Conservation (phyloP, 2,888 invertebrate genomes). For the Nycteola revayana region DNA sequence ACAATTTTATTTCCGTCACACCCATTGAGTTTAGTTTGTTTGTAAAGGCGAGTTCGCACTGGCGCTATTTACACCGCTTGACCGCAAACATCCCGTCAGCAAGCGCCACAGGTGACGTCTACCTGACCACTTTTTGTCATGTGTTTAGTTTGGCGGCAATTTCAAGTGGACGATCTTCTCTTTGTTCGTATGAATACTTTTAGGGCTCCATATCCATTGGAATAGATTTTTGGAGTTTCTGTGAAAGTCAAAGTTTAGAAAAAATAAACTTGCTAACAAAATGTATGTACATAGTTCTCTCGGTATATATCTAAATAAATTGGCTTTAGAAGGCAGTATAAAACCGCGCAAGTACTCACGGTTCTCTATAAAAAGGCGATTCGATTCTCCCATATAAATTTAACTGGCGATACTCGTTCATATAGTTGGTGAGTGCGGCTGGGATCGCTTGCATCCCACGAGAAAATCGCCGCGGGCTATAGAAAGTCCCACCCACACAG, state of each 20-base stretch:
- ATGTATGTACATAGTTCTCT: no score
- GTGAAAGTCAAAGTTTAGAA: no score
- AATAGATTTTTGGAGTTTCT: no score
- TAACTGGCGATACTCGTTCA: conserved; percentile 29
- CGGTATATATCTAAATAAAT: no score
- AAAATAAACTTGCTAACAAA: no score
- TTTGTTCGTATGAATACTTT: no score
- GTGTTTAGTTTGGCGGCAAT: conserved; percentile 46
- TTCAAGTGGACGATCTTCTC: conserved; percentile 18
- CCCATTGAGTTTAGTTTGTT: conserved; percentile 57
- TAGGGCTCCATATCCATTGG: no score
- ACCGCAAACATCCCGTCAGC: conserved; percentile 47
- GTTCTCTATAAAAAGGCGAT: conserved; percentile 24
- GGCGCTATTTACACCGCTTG: conserved; percentile 56
- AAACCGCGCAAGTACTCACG: no score
- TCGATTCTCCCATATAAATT: conserved; percentile 34
- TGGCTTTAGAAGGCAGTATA: no score
- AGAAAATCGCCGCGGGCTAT: conserved; percentile 64
- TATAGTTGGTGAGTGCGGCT: conserved; percentile 34
- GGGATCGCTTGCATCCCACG: conserved; percentile 57
- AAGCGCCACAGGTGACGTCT: conserved; percentile 74
- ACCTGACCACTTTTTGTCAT: conserved; percentile 60
- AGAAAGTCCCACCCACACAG: conserved; percentile 78
- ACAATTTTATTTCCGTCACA: conserved; percentile 42
- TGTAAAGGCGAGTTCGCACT: conserved; percentile 63